phyloP scores from a whole-genome alignment of 2,888 invertebrate species.

The Temnothorax unifasciatus region DNA sequence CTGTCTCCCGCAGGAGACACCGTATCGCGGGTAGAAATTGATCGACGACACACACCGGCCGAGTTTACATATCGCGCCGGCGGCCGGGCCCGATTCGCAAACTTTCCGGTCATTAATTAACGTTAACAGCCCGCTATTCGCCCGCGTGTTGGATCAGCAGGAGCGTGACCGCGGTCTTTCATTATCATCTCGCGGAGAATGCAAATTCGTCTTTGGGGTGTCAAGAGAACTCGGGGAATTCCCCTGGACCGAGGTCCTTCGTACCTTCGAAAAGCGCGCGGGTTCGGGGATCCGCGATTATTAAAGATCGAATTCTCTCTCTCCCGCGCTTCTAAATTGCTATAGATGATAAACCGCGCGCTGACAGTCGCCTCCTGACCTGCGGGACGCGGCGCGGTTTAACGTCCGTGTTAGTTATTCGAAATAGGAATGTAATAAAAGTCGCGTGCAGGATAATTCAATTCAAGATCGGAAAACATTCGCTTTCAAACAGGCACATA shows the following conservation, averaged over 20 bases:
- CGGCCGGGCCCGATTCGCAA: slow-evolving; percentile 1
- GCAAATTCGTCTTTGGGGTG: slow-evolving; percentile 24
- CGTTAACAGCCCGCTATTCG: slow-evolving; percentile 27
- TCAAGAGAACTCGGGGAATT: slow-evolving; percentile 1
- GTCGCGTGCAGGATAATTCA: slow-evolving; percentile 74
- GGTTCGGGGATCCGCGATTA: not conserved
- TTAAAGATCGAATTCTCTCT: slow-evolving; percentile 21
- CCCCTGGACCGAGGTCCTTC: not conserved
- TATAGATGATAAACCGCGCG: slow-evolving; percentile 49
- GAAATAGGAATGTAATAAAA: slow-evolving; percentile 77
- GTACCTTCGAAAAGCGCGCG: not conserved
- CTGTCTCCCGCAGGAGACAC: slow-evolving; percentile 45
- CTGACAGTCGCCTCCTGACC: slow-evolving; percentile 64
- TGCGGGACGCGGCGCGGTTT: slow-evolving; percentile 65
- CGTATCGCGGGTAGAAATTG: slow-evolving; percentile 32
- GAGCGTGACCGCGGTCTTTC: slow-evolving; percentile 7
- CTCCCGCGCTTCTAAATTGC: slow-evolving; percentile 9
- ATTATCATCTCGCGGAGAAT: slow-evolving; percentile 9
- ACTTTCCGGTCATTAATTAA: slow-evolving; percentile 34
- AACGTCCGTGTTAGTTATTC: slow-evolving; percentile 74
- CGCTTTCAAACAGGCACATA: slow-evolving; percentile 59
- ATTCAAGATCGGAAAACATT: slow-evolving; percentile 74
- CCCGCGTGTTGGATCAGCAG: not conserved
- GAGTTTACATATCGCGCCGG: slow-evolving; percentile 1
- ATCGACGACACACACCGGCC: not conserved